A percentile compares a stretch with the other conserved stretches of the same genome.
phyloP scores from a whole-genome alignment of 2,888 invertebrate species.

The Perizoma flavofasciatum region DNA sequence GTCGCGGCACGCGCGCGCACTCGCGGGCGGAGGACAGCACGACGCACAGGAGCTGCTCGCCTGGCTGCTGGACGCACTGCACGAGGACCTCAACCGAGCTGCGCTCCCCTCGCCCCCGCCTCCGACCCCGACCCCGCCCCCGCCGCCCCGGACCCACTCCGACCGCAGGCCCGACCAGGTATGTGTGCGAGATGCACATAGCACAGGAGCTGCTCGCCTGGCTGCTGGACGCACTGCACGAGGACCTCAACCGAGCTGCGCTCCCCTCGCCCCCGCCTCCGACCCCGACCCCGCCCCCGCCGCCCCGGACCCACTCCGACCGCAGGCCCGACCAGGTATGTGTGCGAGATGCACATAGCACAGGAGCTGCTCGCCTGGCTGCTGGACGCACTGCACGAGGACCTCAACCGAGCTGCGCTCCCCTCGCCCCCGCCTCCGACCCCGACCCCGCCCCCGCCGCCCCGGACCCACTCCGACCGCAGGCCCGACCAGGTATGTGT shows the following conservation, averaged over 20 bases:
- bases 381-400: constrained; percentile 95
- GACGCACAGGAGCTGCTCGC: constrained; percentile 97
- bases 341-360: too few species aligned
- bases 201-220: constrained; percentile 93
- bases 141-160: constrained; percentile 39
- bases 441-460: too few species aligned
- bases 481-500: constrained; percentile 85
- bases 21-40: constrained; percentile 96
- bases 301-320: too few species aligned
- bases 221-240: constrained; percentile 95
- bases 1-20: constrained; percentile 92
- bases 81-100: constrained; percentile 94
- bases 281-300: too few species aligned
- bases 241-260: constrained; percentile 91
- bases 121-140: constrained; percentile 37
- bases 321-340: constrained; percentile 79
- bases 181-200: constrained; percentile 89
- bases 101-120: constrained; percentile 73
- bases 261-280: constrained; percentile 53
- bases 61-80: constrained; percentile 95
- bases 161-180: constrained; percentile 67
- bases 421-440: constrained; percentile 36
- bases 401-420: constrained; percentile 88
- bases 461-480: too few species aligned
- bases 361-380: constrained; percentile 96